Evolutionary conservation across 2,797 vertebrate genomes (phyloP).

Genomic region (Erethizon dorsatum): DNA sequence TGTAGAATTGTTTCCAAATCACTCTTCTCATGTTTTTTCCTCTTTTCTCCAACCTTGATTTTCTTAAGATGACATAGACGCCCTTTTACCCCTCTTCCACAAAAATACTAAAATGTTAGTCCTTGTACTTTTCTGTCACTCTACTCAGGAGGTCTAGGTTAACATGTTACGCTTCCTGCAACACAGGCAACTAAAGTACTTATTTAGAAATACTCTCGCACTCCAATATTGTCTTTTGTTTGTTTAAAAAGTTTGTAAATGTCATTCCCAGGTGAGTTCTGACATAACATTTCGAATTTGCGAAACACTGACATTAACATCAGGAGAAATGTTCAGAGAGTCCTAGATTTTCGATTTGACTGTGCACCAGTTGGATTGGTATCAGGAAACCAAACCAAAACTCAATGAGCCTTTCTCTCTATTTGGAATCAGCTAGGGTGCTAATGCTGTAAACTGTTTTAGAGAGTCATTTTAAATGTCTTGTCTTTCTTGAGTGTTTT

Average conservation of each 20-base stretch:
- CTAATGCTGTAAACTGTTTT: neutral
- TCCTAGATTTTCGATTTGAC: neutral
- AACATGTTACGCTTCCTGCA: neutral
- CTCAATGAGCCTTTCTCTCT: neutral
- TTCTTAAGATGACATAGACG: neutral
- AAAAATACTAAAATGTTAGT: neutral
- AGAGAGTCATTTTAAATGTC: neutral
- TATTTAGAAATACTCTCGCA: neutral
- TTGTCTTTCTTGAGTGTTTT: neutral
- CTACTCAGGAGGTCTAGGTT: neutral
- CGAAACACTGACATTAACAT: too few species aligned
- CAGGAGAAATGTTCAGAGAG: neutral
- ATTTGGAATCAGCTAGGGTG: neutral
- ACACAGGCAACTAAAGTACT: neutral
- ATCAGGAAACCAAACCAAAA: conserved; percentile 21
- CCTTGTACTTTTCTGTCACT: neutral
- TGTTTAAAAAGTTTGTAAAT: neutral
- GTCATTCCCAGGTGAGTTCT: neutral
- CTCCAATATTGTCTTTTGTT: neutral
- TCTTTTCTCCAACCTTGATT: neutral
- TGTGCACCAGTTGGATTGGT: neutral
- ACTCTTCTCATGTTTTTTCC: neutral
- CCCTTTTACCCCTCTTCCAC: neutral
- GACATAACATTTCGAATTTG: neutral
- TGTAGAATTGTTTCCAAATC: neutral